Evolutionary conservation across 1,140 invertebrate species (phyloP).

Genomic region (Calycopis cecrops): DNA sequence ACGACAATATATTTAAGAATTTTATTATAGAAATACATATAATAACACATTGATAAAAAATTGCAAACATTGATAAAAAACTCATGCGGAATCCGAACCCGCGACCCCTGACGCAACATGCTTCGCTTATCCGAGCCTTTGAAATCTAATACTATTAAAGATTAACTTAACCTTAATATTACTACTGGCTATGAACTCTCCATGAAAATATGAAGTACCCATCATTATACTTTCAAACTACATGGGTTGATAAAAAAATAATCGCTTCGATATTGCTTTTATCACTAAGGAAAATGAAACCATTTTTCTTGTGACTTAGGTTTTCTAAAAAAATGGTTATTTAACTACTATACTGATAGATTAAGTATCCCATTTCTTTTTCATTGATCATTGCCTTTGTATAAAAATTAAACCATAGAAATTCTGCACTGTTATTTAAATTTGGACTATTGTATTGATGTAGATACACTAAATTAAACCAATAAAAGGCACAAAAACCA

Average conservation of each 20-base stretch:
- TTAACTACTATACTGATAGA: background rate
- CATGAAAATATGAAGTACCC: background rate
- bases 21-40: too few relatives aligned
- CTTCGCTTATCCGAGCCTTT: background rate
- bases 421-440: background rate
- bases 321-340: background rate
- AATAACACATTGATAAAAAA: background rate
- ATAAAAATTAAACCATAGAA: background rate
- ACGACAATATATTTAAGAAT: too few relatives aligned
- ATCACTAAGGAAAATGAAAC: conserved; percentile 3
- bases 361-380: background rate
- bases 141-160: background rate
- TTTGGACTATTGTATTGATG: background rate
- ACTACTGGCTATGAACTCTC: background rate
- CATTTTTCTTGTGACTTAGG: background rate
- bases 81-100: too few relatives aligned
- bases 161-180: background rate
- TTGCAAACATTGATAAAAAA: background rate
- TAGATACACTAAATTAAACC: background rate
- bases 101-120: too few relatives aligned
- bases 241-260: background rate
- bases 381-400: background rate
- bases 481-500: too few relatives aligned
- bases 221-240: background rate
- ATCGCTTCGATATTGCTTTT: conserved; percentile 2